phyloP scores from a whole-genome alignment of 92 coral and sea anemone genomes.

The Ricordea florida region DNA sequence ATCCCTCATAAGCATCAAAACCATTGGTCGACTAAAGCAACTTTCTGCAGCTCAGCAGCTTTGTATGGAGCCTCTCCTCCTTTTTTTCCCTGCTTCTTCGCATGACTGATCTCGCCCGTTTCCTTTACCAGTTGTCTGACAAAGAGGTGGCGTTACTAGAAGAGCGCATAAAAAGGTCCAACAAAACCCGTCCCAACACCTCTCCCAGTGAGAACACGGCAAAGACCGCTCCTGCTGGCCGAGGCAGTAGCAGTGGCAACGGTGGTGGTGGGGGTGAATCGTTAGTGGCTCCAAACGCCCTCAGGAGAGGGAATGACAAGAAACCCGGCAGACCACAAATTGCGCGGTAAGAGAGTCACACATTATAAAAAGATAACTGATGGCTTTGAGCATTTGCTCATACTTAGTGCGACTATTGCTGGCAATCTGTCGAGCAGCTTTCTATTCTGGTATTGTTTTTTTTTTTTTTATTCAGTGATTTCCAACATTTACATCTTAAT shows the following conservation, averaged over 20 bases:
- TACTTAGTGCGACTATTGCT: too few relatives aligned
- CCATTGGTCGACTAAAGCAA: too few relatives aligned
- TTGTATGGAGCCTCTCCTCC: too few relatives aligned
- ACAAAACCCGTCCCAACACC: constrained; percentile 79
- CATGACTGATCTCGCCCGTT: neutral
- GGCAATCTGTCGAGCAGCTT: too few relatives aligned
- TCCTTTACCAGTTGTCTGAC: constrained; percentile 90
- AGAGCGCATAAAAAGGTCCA: constrained; percentile 93
- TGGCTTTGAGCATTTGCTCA: too few relatives aligned
- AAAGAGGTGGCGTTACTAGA: constrained; percentile 90
- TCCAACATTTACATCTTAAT: too few relatives aligned
- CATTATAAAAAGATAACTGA: neutral
- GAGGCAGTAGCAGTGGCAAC: constrained; percentile 44
- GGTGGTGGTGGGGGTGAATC: constrained; percentile 23
- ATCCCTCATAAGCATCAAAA: too few relatives aligned
- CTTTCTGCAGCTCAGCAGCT: too few relatives aligned
- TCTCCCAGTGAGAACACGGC: constrained; percentile 40
- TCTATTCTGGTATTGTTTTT: too few relatives aligned
- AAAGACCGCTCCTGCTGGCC: neutral
- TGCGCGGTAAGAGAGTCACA: neutral
- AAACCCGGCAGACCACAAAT: constrained; percentile 60
- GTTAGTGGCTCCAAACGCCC: constrained; percentile 41
- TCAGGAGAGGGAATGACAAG: constrained; percentile 61
- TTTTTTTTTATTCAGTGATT: too few relatives aligned
- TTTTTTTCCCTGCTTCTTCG: neutral